Evolutionary conservation across 1,140 invertebrate genomes (phyloP), one percentile per base, ranked within the genome.

Genomic region (Drosophila saltans): DNA sequence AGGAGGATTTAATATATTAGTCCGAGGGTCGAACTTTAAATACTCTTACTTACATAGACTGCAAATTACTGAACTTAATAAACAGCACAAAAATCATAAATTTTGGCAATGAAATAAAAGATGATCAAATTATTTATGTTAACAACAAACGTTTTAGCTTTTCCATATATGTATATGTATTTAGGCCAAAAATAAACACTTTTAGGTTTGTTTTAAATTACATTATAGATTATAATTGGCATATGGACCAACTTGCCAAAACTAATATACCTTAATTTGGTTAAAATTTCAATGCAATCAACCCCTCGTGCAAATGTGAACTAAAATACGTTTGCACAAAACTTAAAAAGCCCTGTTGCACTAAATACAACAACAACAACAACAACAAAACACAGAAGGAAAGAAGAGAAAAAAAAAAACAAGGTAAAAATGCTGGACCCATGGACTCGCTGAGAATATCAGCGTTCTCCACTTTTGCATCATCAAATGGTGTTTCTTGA

Each of bases 401-500:
- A 52, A 52, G 8, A 52, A 52, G 2, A 26, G 10, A 10, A 52
- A 52, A n/a, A 52, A n/a, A 52, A 52, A 39, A 40, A 59, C 57
- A 59, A 52, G 45, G 45, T 52, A 52, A 59, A 56, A 59, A 59
- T 10, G 30, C 36, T 43, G 59, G 36, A 61, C 11, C 36, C 70
- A 64, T 69, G 21, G 45, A 52, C 76, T 75, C 70, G 74, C 74
- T 67, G 69, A 77, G 76, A 77, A 45, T 59, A 77, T 75, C 66
- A 75, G 40, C 73, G 58, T 77, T 60, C 74, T 77, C 69, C 73
- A 45, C 64, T 70, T 60, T 74, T 64, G 70, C 74, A 64, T 45
- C 72, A 75, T 75, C 73, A 75, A 70, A 77, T 64, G 67, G 67
- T 61, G 58, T 65, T 77, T 77, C 74, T 77, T 77, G 74, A 77